Conservation (phyloP, 2,797 vertebrate species). For the Loris lydekkerianus region DNA sequence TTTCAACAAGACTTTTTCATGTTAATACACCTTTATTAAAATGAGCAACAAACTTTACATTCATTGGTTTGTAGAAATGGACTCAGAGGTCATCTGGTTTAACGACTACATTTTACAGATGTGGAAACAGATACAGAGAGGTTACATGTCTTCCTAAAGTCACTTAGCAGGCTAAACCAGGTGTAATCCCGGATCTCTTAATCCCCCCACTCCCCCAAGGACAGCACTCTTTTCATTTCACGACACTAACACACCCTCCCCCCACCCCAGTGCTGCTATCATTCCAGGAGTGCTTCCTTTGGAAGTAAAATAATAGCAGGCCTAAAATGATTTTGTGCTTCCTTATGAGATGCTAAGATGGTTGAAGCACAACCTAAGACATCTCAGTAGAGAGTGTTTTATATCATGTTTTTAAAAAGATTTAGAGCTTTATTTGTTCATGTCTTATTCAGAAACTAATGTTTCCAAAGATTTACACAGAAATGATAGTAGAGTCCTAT, state of each 20-base stretch:
- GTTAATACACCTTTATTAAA: constrained; percentile 51
- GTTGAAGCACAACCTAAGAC: neutral
- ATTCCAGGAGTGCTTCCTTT: neutral
- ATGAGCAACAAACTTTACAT: neutral
- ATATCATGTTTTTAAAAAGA: neutral
- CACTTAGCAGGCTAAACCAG: constrained; percentile 49
- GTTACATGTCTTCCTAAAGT: constrained; percentile 52
- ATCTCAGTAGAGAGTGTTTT: neutral
- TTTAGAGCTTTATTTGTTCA: constrained; percentile 14
- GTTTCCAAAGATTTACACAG: neutral
- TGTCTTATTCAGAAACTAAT: constrained; percentile 48
- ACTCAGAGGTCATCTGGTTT: constrained; percentile 58
- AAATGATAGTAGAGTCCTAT: neutral
- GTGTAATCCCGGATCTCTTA: neutral
- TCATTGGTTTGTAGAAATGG: constrained; percentile 37
- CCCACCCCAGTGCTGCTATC: neutral
- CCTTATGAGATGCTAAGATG: neutral
- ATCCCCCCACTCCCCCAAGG: neutral
- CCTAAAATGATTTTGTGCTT: constrained; percentile 12
- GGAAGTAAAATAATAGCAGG: constrained; percentile 56
- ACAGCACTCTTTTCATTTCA: neutral
- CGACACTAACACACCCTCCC: neutral
- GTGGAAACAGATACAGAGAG: constrained; percentile 44
- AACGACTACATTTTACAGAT: constrained; percentile 38
- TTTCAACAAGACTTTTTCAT: constrained; percentile 35